Conservation (phyloP, 2,113 vertebrate species). For the Oryctolagus cuniculus region DNA sequence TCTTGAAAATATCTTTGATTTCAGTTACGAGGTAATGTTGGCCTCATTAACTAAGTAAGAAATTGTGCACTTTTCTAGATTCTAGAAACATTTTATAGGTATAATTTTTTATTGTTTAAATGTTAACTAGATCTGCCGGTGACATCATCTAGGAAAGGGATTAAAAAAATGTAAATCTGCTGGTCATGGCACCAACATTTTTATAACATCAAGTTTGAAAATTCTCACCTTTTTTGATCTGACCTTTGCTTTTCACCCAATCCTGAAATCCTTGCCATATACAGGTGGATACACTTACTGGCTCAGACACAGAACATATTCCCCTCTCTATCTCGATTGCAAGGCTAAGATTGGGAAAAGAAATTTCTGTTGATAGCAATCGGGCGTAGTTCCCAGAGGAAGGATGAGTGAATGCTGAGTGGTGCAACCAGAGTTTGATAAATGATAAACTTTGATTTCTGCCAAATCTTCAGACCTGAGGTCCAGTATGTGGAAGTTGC, state of each 20-base stretch:
- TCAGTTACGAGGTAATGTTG: background rate
- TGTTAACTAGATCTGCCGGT: background rate
- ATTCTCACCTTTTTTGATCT: no score
- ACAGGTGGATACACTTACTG: background rate
- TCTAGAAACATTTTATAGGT: background rate
- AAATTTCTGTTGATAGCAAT: background rate
- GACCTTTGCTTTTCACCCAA: background rate
- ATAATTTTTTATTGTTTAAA: background rate
- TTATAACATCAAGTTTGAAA: no score
- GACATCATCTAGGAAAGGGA: background rate
- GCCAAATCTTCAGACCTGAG: background rate
- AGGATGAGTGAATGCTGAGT: background rate
- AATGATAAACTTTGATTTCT: background rate
- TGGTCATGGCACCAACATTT: no score
- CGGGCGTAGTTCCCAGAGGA: background rate
- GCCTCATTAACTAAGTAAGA: background rate
- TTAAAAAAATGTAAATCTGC: background rate
- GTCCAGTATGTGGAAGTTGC: background rate
- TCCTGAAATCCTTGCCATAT: background rate
- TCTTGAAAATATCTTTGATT: background rate
- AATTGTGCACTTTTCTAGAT: background rate
- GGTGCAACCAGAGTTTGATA: background rate
- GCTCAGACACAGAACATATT: background rate
- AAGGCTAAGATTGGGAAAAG: background rate
- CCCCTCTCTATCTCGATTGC: background rate